Evolutionary conservation across 2,888 invertebrate species (phyloP), one percentile per base, ranked within the genome.

Genomic region (Ochropleura leucogaster): DNA sequence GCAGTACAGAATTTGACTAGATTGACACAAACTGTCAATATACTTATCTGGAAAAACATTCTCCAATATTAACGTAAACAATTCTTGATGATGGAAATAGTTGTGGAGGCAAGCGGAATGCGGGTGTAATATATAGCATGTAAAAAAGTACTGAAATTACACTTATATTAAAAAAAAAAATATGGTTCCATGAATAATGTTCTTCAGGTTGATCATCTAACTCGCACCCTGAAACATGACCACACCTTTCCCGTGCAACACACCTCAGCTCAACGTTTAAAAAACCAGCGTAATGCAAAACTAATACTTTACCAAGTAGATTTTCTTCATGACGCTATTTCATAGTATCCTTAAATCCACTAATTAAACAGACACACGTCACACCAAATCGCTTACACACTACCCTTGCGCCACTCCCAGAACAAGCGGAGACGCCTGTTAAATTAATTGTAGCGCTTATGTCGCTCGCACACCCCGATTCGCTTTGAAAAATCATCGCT

Each of bases 381-480:
- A 7, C n/a, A 20, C 12, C 0, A 42, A 53, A 64, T 59, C 80
- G 79, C 80, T 72, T 0, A 7, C 46, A 30, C 0, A 9, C 16
- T 0, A 53, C 49, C 10, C 64, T 74, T 75, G 70, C 18, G 30
- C 76, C 82, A 66, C 10, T 55, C 53, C 40, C 53, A 20, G 68
- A 79, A 79, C 80, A 74, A 82, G 88, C 87, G 87, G 85, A 93
- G 92, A 92, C 90, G 92, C 89, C 92, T 87, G 89, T 90, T 87
- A 94, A 94, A 95, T 96, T 96, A 96, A 96, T 96, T 95, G 95
- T 93, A 91, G 90, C 91, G 92, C 93, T 93, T 93, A 93, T 92
- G 95, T 94, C 94, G 90, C 91, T 85, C 86, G 90, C 93, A 93
- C 94, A 91, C 94, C 92, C 89, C 87, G 93, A 92, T 90, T 91